Percentiles rank a stretch among this genome's conserved stretches.
These are phyloP conservation scores for Meles meles DNA, from an alignment of 2,113 vertebrate genomes.

Conservation along the genomic window DNA sequence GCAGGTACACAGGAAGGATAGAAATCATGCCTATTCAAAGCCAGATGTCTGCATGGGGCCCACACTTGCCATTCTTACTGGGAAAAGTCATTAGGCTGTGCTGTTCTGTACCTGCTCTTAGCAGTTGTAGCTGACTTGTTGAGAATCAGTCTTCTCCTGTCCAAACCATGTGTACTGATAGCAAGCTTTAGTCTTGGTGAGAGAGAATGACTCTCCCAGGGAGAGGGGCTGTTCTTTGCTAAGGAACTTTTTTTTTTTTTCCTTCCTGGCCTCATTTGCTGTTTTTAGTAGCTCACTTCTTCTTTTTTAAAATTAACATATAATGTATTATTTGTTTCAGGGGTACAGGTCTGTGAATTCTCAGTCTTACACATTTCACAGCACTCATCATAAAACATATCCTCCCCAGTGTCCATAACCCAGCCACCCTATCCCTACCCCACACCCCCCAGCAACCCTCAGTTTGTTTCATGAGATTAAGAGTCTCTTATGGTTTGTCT, in stretches of 20 bases:
- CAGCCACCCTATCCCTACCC: too few species aligned
- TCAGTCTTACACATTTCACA: too few species aligned
- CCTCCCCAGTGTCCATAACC: too few species aligned
- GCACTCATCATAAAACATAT: too few species aligned
- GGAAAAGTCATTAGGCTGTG: too few species aligned
- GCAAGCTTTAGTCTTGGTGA: background rate
- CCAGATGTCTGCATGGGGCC: background rate
- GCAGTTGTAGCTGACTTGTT: background rate
- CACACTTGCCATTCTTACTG: background rate
- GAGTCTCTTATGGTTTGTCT: too few species aligned
- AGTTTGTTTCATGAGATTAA: too few species aligned
- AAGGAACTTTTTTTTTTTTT: background rate
- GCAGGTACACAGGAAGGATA: background rate
- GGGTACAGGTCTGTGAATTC: too few species aligned
- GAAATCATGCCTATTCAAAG: background rate
- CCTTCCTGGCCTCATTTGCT: background rate
- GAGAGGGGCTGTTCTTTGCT: background rate
- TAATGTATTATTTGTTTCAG: too few species aligned
- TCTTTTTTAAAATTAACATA: too few species aligned
- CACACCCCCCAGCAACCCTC: too few species aligned
- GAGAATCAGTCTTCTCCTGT: background rate
- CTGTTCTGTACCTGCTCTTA: background rate
- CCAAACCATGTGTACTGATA: background rate
- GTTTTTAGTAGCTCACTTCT: background rate
- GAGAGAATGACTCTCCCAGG: background rate